These are phyloP conservation scores for Craterocephalus amniculus DNA, from an alignment of 2,797 vertebrate genomes.

Conservation along the genomic window DNA sequence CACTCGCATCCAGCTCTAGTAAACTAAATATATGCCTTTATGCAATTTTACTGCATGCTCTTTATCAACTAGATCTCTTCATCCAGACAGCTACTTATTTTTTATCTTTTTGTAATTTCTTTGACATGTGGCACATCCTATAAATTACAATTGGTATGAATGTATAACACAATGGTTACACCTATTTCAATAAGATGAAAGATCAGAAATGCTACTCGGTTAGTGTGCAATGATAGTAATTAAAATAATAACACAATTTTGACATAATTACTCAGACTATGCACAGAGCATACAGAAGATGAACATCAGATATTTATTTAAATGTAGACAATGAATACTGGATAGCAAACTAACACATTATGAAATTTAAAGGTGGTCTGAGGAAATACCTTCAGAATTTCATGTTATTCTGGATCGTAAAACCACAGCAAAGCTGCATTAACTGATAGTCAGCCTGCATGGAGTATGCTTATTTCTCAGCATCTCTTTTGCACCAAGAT, in stretches of 20 bases:
- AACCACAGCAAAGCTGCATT: constrained; percentile 4
- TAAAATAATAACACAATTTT: constrained; percentile 3
- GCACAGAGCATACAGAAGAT: not conserved
- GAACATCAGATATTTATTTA: not conserved
- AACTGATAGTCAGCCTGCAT: constrained; percentile 11
- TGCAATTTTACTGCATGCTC: not conserved
- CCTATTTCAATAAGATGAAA: constrained; percentile 1
- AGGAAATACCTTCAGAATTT: not conserved
- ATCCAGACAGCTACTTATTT: not conserved
- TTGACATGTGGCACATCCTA: constrained; percentile 7
- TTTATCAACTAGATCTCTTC: not conserved
- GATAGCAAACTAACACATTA: too few species aligned
- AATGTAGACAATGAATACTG: too few species aligned
- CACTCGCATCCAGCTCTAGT: constrained; percentile 5
- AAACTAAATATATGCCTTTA: not conserved
- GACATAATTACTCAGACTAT: not conserved
- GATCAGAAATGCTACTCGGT: not conserved
- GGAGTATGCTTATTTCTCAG: not conserved
- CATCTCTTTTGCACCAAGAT: not conserved
- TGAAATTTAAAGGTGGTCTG: not conserved
- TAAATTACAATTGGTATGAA: not conserved
- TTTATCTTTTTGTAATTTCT: constrained; percentile 28
- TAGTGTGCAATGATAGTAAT: not conserved
- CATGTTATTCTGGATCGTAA: not conserved
- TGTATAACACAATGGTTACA: not conserved